Conservation (phyloP, 1,140 invertebrate genomes). For the Macrotrachela quadricornifera region DNA sequence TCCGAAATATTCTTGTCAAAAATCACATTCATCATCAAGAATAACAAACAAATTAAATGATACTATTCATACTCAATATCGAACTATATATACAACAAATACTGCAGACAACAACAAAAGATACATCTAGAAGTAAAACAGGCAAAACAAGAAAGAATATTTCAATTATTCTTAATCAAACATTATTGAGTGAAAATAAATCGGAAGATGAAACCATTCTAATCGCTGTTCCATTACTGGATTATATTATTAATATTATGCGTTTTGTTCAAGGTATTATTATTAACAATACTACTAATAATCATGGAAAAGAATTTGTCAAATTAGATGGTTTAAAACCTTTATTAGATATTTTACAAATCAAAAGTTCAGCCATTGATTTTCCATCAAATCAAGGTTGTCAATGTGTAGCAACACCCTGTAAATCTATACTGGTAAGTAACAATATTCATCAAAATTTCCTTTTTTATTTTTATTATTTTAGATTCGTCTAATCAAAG, state of each 20-base stretch:
- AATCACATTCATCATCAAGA: slow-evolving; percentile 42
- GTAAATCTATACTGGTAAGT: no score
- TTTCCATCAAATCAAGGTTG: slow-evolving; percentile 60
- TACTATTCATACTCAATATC: neutral
- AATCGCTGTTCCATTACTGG: slow-evolving; percentile 4
- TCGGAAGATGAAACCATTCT: no score
- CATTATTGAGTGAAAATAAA: neutral
- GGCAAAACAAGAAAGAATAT: no score
- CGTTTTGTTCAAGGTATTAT: slow-evolving; percentile 73
- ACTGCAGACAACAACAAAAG: neutral
- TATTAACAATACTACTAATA: slow-evolving; percentile 70
- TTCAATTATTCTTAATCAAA: slow-evolving; percentile 8
- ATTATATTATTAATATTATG: slow-evolving; percentile 35
- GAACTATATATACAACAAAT: neutral
- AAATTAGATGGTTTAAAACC: slow-evolving; percentile 52
- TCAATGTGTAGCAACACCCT: slow-evolving; percentile 60
- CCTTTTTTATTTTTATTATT: no score
- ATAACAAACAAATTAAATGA: slow-evolving; percentile 20
- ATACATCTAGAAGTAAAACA: neutral
- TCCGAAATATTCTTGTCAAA: slow-evolving; percentile 54
- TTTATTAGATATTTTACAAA: slow-evolving; percentile 48
- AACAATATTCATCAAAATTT: no score
- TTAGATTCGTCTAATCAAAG: no score
- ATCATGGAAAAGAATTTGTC: slow-evolving; percentile 70
- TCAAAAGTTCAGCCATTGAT: slow-evolving; percentile 65